These are phyloP conservation scores for Spheniscus humboldti DNA, from an alignment of 2,797 vertebrate genomes.

Conservation along the genomic window DNA sequence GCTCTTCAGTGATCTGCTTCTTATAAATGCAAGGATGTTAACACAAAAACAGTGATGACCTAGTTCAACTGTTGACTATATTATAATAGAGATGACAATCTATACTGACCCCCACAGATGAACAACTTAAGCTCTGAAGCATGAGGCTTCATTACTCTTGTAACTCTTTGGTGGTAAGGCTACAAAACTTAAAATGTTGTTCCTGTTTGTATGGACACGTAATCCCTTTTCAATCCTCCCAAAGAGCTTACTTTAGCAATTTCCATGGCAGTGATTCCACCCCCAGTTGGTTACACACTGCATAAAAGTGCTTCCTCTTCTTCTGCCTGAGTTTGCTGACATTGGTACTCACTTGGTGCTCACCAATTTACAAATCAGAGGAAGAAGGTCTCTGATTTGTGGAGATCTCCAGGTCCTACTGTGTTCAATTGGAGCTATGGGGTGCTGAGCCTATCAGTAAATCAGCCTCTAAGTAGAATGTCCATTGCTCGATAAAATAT, in stretches of 20 bases:
- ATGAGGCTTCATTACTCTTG: not conserved
- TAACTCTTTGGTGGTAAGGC: not conserved
- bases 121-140: not conserved
- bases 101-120: not conserved
- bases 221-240: not conserved
- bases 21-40: not conserved
- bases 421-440: not conserved
- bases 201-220: not conserved
- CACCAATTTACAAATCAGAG: not conserved
- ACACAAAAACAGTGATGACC: not conserved
- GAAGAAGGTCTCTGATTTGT: not conserved
- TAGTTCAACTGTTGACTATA: not conserved
- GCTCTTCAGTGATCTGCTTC: not conserved
- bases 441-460: not conserved
- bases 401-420: not conserved
- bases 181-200: not conserved
- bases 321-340: not conserved
- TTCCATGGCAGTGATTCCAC: not conserved
- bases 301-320: not conserved
- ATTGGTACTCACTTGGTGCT: not conserved
- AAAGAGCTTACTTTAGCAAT: not conserved
- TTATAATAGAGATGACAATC: not conserved
- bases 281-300: not conserved
- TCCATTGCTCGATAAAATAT: constrained; percentile 20
- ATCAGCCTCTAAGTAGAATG: not conserved